A percentile compares a stretch with the other conserved stretches of the same genome.
Conservation (phyloP, 2,888 invertebrate species). For the Plebejus anna region DNA sequence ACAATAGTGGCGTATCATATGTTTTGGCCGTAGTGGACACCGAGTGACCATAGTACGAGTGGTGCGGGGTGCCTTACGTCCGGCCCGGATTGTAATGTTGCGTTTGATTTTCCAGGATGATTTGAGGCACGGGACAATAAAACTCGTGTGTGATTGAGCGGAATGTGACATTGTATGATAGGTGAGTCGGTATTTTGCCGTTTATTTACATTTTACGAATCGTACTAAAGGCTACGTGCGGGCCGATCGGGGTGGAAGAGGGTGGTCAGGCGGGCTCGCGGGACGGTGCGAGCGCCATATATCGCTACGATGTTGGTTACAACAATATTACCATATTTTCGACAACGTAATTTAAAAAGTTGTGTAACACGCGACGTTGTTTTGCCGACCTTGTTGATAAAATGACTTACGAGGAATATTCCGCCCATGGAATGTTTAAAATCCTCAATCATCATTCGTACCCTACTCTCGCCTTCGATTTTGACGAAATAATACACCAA, state of each 20-base stretch:
- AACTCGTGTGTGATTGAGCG: constrained; percentile 75
- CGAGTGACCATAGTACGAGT: constrained; percentile 74
- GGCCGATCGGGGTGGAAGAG: constrained; percentile 68
- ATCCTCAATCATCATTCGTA: constrained; percentile 21
- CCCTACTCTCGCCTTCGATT: neutral
- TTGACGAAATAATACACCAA: neutral
- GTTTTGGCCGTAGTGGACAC: constrained; percentile 74
- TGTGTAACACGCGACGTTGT: constrained; percentile 66
- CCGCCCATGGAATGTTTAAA: constrained; percentile 39
- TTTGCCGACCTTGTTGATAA: constrained; percentile 53
- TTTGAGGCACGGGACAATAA: constrained; percentile 71
- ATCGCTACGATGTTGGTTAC: constrained; percentile 1
- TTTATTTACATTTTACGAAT: constrained; percentile 72
- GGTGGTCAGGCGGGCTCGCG: constrained; percentile 55
- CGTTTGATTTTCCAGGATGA: constrained; percentile 74
- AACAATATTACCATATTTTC: constrained; percentile 30
- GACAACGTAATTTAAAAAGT: constrained; percentile 48
- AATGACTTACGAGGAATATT: constrained; percentile 45
- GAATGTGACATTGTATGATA: constrained; percentile 80
- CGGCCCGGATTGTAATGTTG: constrained; percentile 74
- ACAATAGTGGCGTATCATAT: constrained; percentile 76
- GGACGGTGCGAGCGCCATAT: constrained; percentile 47
- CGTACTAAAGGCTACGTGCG: constrained; percentile 55
- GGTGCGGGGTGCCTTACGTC: constrained; percentile 78
- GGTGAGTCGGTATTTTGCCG: constrained; percentile 65